Base-by-base conservation (phyloP, 2,888 invertebrate genomes). In the Cantharis flavilabris region DNA sequence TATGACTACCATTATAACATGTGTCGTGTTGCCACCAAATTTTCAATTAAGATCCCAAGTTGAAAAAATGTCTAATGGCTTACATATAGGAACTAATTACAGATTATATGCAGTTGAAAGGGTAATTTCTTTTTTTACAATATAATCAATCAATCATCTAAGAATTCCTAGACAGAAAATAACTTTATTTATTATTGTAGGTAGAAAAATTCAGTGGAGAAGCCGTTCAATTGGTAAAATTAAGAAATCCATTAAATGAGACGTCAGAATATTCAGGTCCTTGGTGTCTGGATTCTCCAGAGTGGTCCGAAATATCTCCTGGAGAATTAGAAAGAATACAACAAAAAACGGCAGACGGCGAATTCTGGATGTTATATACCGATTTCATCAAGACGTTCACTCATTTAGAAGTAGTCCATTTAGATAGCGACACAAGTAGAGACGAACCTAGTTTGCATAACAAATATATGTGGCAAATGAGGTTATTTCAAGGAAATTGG, bases 401-500 rank as follows among this genome's bases (percentile, higher is more conserved):
- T 3, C 93, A 94, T 82, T 88, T 97, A 82, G 97, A 97, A 89
- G 92, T 95, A 3, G 94, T 97, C 2, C 96, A 97, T 86, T 89
- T 97, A 80, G 97, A 97, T 85, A 93, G 92, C 26, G 97, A 97
- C 84, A 97, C 96, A 3, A 94, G 95, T 82, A 91, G 94, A 84
- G 96, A 96, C 82, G 97, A 97, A 85, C 93, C 94, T 0, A 94
- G 94, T 16, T 89, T 97, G 62, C 92, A 93, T 81, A 92, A 92
- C 81, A 94, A 95, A 80, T 93, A 93, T 82, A 94, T 95, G 67
- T 97, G 97, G 97, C 95, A 95, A 86, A 95, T 96, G 92, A 92
- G 94, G 84, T 92, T 96, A 86, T 95, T 94, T 86, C 96, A 96
- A 85, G 96, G 96, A 0, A 92, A 93, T 28, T 97, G 97, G 97